phyloP scores from a whole-genome alignment of 2,113 vertebrate genomes.

The Dromas ardeola region DNA sequence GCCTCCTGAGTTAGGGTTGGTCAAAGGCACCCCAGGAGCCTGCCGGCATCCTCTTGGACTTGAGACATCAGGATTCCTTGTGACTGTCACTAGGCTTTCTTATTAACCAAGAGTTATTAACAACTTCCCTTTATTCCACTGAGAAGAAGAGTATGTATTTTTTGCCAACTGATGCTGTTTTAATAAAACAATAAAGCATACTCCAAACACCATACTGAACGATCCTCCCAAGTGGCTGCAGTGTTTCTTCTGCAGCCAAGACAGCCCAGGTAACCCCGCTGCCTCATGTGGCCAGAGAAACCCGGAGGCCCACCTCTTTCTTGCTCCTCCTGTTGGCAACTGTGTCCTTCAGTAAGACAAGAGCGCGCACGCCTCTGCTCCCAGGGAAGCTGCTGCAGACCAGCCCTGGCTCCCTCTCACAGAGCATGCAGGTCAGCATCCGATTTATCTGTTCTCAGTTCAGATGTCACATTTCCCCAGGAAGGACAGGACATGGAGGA shows the following conservation, averaged over 20 bases:
- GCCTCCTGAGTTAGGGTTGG: not conserved
- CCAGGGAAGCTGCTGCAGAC: not conserved
- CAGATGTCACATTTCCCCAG: not conserved
- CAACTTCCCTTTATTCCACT: not conserved
- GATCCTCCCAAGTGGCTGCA: not conserved
- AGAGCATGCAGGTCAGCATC: not conserved
- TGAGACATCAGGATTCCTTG: accelerated
- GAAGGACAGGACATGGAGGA: accelerated
- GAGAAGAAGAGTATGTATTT: not conserved
- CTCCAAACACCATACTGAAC: not conserved
- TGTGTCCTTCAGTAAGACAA: too few species aligned
- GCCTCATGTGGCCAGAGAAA: not conserved
- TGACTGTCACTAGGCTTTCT: not conserved
- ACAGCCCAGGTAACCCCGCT: accelerated
- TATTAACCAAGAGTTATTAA: not conserved
- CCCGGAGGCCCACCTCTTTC: accelerated
- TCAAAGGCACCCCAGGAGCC: not conserved
- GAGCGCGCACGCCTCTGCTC: not conserved
- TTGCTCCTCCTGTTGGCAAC: not conserved
- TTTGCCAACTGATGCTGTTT: not conserved
- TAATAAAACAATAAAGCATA: not conserved
- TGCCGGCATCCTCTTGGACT: not conserved
- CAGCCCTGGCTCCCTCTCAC: too few species aligned
- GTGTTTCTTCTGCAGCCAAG: not conserved
- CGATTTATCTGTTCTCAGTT: not conserved